A percentile compares a stretch with the other conserved stretches of the same genome.
Evolutionary conservation across 2,888 invertebrate genomes (phyloP).

Genomic region (Xestobium rufovillosum): DNA sequence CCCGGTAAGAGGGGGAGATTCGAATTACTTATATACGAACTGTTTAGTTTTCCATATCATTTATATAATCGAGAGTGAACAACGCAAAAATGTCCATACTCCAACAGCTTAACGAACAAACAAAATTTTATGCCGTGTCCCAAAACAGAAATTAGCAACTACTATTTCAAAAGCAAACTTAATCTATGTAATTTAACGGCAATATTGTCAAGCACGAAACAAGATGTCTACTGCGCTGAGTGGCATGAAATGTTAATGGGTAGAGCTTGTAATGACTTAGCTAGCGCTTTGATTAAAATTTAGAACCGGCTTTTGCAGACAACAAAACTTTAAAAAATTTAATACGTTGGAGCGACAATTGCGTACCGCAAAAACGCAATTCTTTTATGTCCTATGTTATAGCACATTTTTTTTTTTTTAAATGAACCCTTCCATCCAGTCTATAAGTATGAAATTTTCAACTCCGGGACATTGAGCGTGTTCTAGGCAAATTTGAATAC

Average conservation of each 20-base stretch:
- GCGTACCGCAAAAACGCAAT: conserved; percentile 36
- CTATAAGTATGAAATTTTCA: conserved; percentile 24
- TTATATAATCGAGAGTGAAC: too few species aligned
- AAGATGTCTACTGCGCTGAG: conserved; percentile 27
- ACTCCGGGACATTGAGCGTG: conserved; percentile 22
- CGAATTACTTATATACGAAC: too few species aligned
- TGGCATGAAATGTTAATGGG: conserved; percentile 26
- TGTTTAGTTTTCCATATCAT: too few species aligned
- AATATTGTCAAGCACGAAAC: conserved; percentile 24
- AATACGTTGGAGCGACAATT: conserved; percentile 37
- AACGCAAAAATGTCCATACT: too few species aligned
- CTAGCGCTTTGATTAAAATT: conserved; percentile 25
- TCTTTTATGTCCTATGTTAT: conserved; percentile 17
- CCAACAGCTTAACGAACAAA: too few species aligned
- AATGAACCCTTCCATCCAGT: too few species aligned
- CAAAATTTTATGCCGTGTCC: conserved; percentile 26
- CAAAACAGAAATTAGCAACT: conserved; percentile 23
- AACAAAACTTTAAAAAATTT: conserved; percentile 18
- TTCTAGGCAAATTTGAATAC: conserved; percentile 17
- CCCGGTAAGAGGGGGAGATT: too few species aligned
- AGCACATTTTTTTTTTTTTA: too few species aligned
- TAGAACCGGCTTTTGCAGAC: conserved; percentile 21
- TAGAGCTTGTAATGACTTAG: conserved; percentile 25
- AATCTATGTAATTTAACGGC: conserved; percentile 26
- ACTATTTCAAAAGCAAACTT: conserved; percentile 25